phyloP scores from a whole-genome alignment of 2,113 vertebrate genomes.

The Anhinga rufa region DNA sequence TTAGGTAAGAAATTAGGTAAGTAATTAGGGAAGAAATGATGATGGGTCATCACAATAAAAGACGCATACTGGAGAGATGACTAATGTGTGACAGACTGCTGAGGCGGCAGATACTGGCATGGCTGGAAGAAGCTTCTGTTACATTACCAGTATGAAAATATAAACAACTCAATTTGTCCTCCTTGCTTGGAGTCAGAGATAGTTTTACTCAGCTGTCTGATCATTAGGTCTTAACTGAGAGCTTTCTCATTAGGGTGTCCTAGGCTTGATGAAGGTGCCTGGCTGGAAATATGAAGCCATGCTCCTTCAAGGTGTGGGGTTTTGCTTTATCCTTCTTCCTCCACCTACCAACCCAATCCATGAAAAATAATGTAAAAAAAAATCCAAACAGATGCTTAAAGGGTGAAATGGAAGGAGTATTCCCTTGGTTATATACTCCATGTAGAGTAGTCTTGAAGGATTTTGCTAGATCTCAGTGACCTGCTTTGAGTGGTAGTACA shows the following conservation, averaged over 20 bases:
- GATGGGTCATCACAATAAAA: neutral
- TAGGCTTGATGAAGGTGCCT: neutral
- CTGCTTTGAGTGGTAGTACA: neutral
- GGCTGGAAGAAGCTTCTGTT: neutral
- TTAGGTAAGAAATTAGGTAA: neutral
- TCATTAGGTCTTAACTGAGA: neutral
- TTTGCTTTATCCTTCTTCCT: neutral
- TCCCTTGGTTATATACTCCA: neutral
- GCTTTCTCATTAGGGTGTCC: neutral
- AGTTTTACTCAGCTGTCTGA: neutral
- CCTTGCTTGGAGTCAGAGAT: neutral
- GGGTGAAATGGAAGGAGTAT: neutral
- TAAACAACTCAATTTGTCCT: neutral
- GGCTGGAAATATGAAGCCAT: neutral
- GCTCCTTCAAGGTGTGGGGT: neutral
- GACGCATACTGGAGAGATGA: neutral
- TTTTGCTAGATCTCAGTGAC: neutral
- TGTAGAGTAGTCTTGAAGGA: neutral
- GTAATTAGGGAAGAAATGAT: neutral
- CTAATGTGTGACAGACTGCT: neutral
- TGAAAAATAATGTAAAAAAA: neutral
- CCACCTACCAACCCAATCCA: neutral
- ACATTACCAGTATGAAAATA: neutral
- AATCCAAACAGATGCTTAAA: neutral
- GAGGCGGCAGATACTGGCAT: neutral